Evolutionary conservation across 2,888 invertebrate genomes (phyloP).

Genomic region (Lasius fuliginosus): DNA sequence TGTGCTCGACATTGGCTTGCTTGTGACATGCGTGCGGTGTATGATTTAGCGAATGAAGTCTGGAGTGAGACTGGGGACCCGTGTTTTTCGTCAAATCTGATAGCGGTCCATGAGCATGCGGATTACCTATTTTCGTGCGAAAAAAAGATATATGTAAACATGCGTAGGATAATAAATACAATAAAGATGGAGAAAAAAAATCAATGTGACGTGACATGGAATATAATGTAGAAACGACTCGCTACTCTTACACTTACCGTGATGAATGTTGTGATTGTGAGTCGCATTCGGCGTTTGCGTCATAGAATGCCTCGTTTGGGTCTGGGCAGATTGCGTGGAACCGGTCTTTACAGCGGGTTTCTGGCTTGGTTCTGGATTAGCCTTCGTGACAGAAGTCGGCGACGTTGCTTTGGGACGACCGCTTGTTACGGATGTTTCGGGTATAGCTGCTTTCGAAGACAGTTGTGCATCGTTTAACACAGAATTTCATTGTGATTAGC

Average conservation of each 20-base stretch:
- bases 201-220: background rate
- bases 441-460: conserved; percentile 57
- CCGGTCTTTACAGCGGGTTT: conserved; percentile 70
- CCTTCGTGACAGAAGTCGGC: conserved; percentile 59
- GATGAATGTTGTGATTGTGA: conserved; percentile 79
- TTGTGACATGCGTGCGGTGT: conserved; percentile 82
- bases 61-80: conserved; percentile 72
- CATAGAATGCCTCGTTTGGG: conserved; percentile 84
- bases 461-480: conserved; percentile 1
- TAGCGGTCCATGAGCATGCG: conserved; percentile 79
- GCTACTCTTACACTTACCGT: conserved; percentile 76
- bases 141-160: conserved; percentile 2
- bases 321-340: conserved; percentile 76
- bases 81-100: conserved; percentile 78
- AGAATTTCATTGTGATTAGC: background rate
- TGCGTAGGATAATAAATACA: background rate
- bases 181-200: background rate
- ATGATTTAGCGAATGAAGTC: conserved; percentile 81
- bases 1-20: conserved; percentile 83
- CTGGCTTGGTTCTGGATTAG: conserved; percentile 61
- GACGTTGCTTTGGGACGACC: conserved; percentile 68
- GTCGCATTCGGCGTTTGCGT: conserved; percentile 82
- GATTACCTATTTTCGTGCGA: conserved; percentile 76
- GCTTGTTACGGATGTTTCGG: conserved; percentile 66
- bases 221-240: conserved; percentile 15